Evolutionary conservation across 2,113 vertebrate species (phyloP), one percentile per base, ranked within the genome.

Genomic region (Caranx ignobilis): DNA sequence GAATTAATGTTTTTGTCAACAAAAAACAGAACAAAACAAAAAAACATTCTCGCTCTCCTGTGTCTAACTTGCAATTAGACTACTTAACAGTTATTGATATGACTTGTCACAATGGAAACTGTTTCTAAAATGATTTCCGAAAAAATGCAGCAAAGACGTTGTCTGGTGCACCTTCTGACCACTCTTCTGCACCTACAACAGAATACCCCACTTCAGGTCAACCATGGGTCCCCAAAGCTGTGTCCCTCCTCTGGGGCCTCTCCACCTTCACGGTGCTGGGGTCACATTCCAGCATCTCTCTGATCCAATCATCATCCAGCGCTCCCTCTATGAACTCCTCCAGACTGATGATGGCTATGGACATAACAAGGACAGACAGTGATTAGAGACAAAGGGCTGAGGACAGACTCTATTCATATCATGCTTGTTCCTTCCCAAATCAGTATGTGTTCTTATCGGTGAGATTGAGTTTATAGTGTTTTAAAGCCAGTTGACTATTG

Each of bases 211-310:
- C 9, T 50, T 52, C 19, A 65, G 56, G 43, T 91, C 70, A 89
- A 67, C 71, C 48, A 34, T 78, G 71, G 55, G 55, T 41, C 57
- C 78, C 73, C 66, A 85, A 35, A 71, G 65, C 2, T 1, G 56
- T 11, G 62, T 83, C 81, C 69, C 62, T 83, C 81, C 88, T 88
- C 35, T 72, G 64, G 12, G 88, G 67, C 84, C 79, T 92, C 73
- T 90, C 81, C 67, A 95, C 85, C 67, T 90, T 93, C 52, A 94
- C 88, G 2, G 90, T 94, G 63, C 81, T 90, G 13, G 91, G 95
- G 85, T 95, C 94, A 91, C 93, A 95, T 87, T 95, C 92, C 87
- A 96, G 61, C 92, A 95, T 94, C 77, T 94, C 89, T 47, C 93
- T 88, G 70, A 95, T 93, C 95, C 94, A 96, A 61, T 94, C 88